phyloP scores from a whole-genome alignment of 2,888 invertebrate species.

The Phania funesta region DNA sequence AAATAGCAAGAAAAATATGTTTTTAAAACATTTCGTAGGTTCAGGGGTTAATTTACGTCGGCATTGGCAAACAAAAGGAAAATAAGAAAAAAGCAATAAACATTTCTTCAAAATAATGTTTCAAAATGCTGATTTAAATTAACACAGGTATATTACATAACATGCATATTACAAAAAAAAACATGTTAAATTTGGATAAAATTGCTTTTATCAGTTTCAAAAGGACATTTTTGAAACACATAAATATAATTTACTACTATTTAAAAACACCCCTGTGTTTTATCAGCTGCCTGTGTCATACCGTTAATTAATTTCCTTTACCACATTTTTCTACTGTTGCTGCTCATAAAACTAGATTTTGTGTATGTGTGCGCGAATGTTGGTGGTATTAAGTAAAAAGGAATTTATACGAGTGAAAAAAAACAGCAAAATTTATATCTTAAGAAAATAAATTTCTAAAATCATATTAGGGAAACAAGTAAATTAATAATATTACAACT shows the following conservation, averaged over 20 bases:
- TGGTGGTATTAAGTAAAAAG: slow-evolving; percentile 37
- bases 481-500: not conserved
- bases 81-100: too few relatives aligned
- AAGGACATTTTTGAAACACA: not conserved
- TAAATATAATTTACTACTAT: not conserved
- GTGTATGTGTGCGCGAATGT: slow-evolving; percentile 30
- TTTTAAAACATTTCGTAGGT: too few relatives aligned
- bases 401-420: slow-evolving; percentile 36
- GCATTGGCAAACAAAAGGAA: too few relatives aligned
- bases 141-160: too few relatives aligned
- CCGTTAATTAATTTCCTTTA: slow-evolving; percentile 56
- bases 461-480: slow-evolving; percentile 36
- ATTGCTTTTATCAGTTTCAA: not conserved
- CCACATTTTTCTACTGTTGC: slow-evolving; percentile 54
- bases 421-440: not conserved
- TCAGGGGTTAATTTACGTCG: too few relatives aligned
- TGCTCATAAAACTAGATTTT: slow-evolving; percentile 25
- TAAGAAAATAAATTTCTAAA: slow-evolving; percentile 30
- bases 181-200: too few relatives aligned
- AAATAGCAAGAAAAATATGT: too few relatives aligned
- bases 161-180: too few relatives aligned
- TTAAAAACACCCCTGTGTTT: slow-evolving; percentile 38
- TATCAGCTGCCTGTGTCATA: slow-evolving; percentile 60
- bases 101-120: too few relatives aligned
- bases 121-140: too few relatives aligned